phyloP scores from a whole-genome alignment of 2,113 vertebrate species.

The Lipotes vexillifer region DNA sequence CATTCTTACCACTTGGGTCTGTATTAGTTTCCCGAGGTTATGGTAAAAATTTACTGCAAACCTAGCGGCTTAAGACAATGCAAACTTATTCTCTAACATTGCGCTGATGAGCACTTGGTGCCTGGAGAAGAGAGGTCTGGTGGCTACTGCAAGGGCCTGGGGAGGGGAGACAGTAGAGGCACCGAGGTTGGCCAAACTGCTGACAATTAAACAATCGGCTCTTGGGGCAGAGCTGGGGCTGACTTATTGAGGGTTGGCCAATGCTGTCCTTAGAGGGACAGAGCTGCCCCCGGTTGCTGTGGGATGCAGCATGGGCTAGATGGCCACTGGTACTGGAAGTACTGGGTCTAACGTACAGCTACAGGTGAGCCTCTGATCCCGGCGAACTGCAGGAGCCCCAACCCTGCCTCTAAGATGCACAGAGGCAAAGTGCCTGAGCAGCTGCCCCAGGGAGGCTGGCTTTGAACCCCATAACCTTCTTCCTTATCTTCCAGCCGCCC shows the following conservation, averaged over 20 bases:
- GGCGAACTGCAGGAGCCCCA: background rate
- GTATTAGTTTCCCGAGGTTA: background rate
- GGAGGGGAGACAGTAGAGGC: background rate
- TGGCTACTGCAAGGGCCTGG: background rate
- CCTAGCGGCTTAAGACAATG: background rate
- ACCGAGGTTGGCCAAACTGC: background rate
- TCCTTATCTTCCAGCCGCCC: background rate
- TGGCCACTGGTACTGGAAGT: background rate
- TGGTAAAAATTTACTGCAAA: background rate
- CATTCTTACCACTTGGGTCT: background rate
- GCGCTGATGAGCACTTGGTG: background rate
- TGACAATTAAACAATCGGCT: background rate
- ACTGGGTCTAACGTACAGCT: background rate
- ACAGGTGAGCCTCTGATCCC: background rate
- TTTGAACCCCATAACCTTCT: background rate
- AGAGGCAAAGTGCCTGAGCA: background rate
- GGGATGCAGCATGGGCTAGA: background rate
- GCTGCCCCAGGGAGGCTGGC: background rate
- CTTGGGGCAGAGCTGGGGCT: background rate
- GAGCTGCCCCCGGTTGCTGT: background rate
- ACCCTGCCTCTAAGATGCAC: background rate
- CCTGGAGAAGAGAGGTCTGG: background rate
- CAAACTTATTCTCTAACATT: no score
- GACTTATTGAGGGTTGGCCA: background rate
- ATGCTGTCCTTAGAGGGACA: background rate